phyloP scores from a whole-genome alignment of 2,113 vertebrate species.

The Ammodytes marinus region DNA sequence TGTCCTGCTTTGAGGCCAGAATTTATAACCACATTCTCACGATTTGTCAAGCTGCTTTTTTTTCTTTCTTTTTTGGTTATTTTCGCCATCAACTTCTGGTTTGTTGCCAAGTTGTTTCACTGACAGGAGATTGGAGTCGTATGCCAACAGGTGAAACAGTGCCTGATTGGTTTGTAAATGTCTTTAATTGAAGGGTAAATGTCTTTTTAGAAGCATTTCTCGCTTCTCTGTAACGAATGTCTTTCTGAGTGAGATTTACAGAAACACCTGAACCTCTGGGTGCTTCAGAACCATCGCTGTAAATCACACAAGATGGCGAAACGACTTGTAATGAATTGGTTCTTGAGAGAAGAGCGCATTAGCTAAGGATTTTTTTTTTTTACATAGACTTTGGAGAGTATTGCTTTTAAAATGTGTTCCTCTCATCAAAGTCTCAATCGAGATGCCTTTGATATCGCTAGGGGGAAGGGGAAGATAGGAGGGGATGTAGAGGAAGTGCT shows the following conservation, averaged over 20 bases:
- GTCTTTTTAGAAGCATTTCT: neutral
- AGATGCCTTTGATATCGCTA: slow-evolving; percentile 79
- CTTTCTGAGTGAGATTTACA: slow-evolving; percentile 2
- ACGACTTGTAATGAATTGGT: slow-evolving; percentile 56
- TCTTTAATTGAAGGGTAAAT: neutral
- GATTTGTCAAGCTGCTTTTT: slow-evolving; percentile 40
- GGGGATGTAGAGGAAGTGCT: slow-evolving; percentile 67
- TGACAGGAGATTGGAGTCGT: neutral
- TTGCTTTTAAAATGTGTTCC: slow-evolving; percentile 76
- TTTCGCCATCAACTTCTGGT: slow-evolving; percentile 23
- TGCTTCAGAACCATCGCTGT: slow-evolving; percentile 33
- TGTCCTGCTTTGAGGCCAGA: slow-evolving; percentile 57
- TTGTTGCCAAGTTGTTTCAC: slow-evolving; percentile 1
- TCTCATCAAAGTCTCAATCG: slow-evolving; percentile 81
- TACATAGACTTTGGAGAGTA: slow-evolving; percentile 63
- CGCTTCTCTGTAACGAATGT: neutral
- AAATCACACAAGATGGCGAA: slow-evolving; percentile 39
- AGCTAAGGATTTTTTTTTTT: slow-evolving; percentile 48
- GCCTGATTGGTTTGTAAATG: neutral
- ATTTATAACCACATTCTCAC: slow-evolving; percentile 66
- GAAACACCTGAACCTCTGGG: slow-evolving; percentile 42
- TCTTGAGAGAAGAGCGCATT: slow-evolving; percentile 39
- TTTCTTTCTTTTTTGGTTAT: slow-evolving; percentile 25
- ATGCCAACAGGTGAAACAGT: slow-evolving; percentile 25
- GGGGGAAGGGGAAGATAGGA: slow-evolving; percentile 67